A percentile compares a stretch with the other conserved stretches of the same genome.
Conservation (phyloP, 2,113 vertebrate species). For the Calypte anna region DNA sequence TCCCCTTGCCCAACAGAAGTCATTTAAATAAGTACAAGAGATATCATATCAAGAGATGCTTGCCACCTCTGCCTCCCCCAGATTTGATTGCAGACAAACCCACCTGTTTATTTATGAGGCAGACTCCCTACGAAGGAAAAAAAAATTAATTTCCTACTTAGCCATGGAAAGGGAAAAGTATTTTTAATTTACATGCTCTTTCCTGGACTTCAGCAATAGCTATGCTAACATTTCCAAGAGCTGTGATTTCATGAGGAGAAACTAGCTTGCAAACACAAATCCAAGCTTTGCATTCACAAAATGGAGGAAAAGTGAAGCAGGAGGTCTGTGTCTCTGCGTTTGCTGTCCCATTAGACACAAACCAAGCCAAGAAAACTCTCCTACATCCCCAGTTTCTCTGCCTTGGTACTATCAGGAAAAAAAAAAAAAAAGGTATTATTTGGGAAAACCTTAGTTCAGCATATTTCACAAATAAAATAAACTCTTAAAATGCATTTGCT, state of each 20-base stretch:
- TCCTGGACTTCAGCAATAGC: background rate
- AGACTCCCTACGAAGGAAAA: constrained; percentile 57
- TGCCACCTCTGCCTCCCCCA: constrained; percentile 10
- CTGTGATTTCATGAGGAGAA: background rate
- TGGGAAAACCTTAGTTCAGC: background rate
- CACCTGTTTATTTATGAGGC: constrained; percentile 64
- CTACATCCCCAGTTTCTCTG: background rate
- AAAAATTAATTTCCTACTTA: constrained; percentile 71
- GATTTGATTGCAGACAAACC: constrained; percentile 7
- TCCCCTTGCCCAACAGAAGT: background rate
- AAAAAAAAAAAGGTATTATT: background rate
- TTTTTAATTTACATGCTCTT: background rate
- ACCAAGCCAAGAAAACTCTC: background rate
- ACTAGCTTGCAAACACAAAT: background rate
- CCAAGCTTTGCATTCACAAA: constrained; percentile 1
- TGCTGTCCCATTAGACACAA: background rate
- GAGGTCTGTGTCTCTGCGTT: background rate
- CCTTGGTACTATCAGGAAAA: background rate
- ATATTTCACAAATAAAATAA: background rate
- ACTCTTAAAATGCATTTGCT: background rate
- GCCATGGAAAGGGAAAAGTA: constrained; percentile 19
- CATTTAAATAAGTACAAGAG: background rate
- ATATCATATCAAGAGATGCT: background rate
- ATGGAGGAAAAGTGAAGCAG: background rate
- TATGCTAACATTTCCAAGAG: background rate